Conservation (phyloP, 92 coral and sea anemone genomes). For the Epizoanthus stellaris region DNA sequence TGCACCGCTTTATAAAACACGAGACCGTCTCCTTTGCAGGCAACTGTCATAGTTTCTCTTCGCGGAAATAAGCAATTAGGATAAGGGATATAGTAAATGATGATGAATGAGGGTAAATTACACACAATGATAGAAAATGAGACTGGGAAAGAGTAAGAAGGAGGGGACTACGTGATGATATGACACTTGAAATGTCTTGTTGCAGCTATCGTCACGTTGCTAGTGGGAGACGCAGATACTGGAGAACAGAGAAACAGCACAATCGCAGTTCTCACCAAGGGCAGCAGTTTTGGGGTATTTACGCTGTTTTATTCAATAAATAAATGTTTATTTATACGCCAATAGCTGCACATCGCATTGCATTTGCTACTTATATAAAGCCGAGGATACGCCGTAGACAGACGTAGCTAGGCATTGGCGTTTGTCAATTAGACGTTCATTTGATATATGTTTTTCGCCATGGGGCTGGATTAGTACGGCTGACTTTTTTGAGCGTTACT, state of each 20-base stretch:
- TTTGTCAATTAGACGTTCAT: neutral
- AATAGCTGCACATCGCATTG: neutral
- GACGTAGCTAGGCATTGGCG: too few species aligned
- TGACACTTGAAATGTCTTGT: neutral
- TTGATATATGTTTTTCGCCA: neutral
- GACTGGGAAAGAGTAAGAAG: too few species aligned
- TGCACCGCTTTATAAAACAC: too few species aligned
- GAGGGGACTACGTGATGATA: neutral
- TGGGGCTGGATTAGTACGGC: neutral
- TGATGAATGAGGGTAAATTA: too few species aligned
- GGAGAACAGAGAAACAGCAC: slow-evolving; percentile 83
- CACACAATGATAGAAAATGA: too few species aligned
- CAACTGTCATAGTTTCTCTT: too few species aligned
- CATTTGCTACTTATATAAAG: neutral
- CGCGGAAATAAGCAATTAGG: too few species aligned
- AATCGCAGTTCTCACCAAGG: slow-evolving; percentile 85
- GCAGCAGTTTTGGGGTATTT: slow-evolving; percentile 94
- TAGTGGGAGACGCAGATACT: slow-evolving; percentile 55
- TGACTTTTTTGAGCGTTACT: neutral
- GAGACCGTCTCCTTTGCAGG: too few species aligned
- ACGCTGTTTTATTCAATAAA: too few species aligned
- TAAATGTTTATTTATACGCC: too few species aligned
- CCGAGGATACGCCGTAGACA: neutral
- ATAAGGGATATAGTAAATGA: too few species aligned
- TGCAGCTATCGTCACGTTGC: slow-evolving; percentile 77